These are phyloP conservation scores for Heterotis niloticus DNA, from an alignment of 2,113 vertebrate species.

Conservation along the genomic window DNA sequence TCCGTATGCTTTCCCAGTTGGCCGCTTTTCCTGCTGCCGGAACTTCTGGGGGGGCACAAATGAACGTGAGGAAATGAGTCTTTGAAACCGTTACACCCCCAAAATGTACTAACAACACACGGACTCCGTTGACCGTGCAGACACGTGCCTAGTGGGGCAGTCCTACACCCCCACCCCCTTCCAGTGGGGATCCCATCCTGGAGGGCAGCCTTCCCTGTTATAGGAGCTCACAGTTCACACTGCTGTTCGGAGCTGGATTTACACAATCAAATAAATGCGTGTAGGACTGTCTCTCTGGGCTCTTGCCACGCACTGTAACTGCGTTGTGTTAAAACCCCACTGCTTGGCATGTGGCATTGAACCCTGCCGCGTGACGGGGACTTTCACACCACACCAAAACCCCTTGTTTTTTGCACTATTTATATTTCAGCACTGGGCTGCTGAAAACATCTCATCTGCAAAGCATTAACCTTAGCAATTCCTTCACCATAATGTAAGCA, in stretches of 20 bases:
- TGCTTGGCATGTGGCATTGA: conserved; percentile 37
- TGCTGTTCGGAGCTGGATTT: not conserved
- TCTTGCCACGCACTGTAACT: conserved; percentile 9
- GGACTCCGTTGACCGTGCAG: not conserved
- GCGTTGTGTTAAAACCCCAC: conserved; percentile 32
- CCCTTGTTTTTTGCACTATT: conserved; percentile 5
- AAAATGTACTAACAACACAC: conserved; percentile 32
- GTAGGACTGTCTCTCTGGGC: conserved; percentile 15
- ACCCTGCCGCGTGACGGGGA: conserved; percentile 29
- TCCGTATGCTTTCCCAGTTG: conserved; percentile 42
- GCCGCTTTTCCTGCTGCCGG: conserved; percentile 50
- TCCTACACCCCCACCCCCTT: not conserved
- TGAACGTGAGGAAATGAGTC: conserved; percentile 53
- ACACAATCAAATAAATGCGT: conserved; percentile 31
- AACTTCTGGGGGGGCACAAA: conserved; percentile 28
- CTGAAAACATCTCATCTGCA: conserved; percentile 50
- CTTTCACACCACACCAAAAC: conserved; percentile 32
- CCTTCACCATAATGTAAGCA: conserved; percentile 54
- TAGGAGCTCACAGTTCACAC: not conserved
- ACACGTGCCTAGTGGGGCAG: not conserved
- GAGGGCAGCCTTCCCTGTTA: not conserved
- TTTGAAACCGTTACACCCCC: conserved; percentile 40
- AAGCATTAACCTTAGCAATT: conserved; percentile 55
- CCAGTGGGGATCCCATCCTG: not conserved
- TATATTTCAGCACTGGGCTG: conserved; percentile 5